A percentile compares a stretch with the other conserved stretches of the same genome.
Evolutionary conservation across 2,888 invertebrate species (phyloP).

Genomic region (Lissonota sp.): DNA sequence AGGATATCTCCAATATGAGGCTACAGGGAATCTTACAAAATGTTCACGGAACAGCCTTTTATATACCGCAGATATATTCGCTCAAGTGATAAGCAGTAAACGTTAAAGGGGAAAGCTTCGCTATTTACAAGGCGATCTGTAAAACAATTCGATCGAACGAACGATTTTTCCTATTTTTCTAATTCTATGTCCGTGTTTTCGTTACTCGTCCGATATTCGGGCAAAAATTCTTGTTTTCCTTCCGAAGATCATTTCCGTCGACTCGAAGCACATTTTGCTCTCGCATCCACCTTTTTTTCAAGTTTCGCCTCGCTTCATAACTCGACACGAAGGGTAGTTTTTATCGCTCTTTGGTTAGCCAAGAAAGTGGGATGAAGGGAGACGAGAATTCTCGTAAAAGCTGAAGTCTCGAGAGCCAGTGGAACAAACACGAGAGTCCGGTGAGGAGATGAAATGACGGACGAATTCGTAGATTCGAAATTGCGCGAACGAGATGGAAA

Average conservation of each 20-base stretch:
- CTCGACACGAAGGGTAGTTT: constrained; percentile 38
- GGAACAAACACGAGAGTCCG: too few relatives aligned
- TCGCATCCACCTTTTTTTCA: constrained; percentile 6
- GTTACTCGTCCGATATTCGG: not conserved
- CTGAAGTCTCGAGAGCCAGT: constrained; percentile 28
- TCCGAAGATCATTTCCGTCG: not conserved
- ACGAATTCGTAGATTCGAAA: not conserved
- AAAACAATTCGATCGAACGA: too few relatives aligned
- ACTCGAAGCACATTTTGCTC: constrained; percentile 22
- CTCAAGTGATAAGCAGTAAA: constrained; percentile 30
- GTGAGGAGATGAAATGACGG: constrained; percentile 8
- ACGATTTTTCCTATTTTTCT: constrained; percentile 8
- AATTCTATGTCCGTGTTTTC: constrained; percentile 8
- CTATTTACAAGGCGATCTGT: constrained; percentile 4
- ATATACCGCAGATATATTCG: constrained; percentile 5
- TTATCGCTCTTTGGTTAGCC: constrained; percentile 50
- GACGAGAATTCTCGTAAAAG: constrained; percentile 53
- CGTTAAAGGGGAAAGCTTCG: constrained; percentile 44
- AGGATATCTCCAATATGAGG: not conserved
- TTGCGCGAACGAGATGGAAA: too few relatives aligned
- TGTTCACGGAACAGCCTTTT: constrained; percentile 22
- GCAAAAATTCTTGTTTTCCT: not conserved
- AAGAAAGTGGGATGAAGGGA: constrained; percentile 7
- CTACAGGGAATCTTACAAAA: constrained; percentile 2
- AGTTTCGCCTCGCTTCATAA: constrained; percentile 52